Evolutionary conservation across 1,140 invertebrate species (phyloP).

Genomic region (Caerostris darwini): DNA sequence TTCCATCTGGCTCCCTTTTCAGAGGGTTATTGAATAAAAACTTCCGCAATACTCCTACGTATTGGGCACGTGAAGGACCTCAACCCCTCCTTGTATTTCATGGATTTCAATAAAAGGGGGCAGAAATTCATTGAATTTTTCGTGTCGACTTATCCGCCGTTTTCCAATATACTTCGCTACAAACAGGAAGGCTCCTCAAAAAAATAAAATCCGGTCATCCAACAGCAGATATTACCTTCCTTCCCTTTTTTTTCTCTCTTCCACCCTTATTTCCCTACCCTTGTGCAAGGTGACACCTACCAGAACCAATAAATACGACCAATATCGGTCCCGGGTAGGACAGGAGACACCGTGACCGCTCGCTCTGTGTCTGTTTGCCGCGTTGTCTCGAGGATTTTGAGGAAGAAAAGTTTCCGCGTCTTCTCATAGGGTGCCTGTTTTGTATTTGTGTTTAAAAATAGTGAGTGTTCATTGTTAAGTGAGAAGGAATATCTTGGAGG

Average conservation of each 20-base stretch:
- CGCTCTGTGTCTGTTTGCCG: slow-evolving; percentile 28
- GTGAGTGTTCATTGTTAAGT: neutral
- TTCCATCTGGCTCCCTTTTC: neutral
- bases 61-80: slow-evolving; percentile 25
- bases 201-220: slow-evolving; percentile 63
- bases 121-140: slow-evolving; percentile 53
- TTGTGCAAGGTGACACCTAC: slow-evolving; percentile 38
- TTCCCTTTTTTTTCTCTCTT: neutral
- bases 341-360: slow-evolving; percentile 53
- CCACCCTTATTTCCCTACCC: slow-evolving; percentile 5
- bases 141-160: slow-evolving; percentile 53
- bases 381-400: neutral
- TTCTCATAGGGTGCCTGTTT: neutral
- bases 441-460: slow-evolving; percentile 9
- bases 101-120: slow-evolving; percentile 63
- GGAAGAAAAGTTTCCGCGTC: slow-evolving; percentile 2
- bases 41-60: slow-evolving; percentile 31
- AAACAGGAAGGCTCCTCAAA: slow-evolving; percentile 28
- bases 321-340: slow-evolving; percentile 34
- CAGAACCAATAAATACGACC: slow-evolving; percentile 64
- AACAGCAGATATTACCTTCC: slow-evolving; percentile 47
- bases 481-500: neutral
- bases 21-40: slow-evolving; percentile 46
- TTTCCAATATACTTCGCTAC: slow-evolving; percentile 61
- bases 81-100: slow-evolving; percentile 16